Evolutionary conservation across 2,113 vertebrate genomes (phyloP), one percentile per base, ranked within the genome.

Genomic region (Anolis sagrei): DNA sequence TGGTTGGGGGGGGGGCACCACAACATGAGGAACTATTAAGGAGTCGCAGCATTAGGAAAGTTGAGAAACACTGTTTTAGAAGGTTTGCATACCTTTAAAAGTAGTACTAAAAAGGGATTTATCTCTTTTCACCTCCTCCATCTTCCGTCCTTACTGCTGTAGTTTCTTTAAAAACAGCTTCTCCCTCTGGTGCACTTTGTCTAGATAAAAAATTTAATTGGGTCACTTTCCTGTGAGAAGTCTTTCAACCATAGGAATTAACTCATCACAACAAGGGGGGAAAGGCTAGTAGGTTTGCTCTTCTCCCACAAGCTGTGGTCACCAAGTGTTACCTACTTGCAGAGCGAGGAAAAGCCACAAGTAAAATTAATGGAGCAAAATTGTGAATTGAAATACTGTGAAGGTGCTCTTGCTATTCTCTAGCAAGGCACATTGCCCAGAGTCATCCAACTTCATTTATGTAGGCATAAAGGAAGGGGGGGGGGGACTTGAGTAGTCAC

Each of bases 301-400:
- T 27, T 77, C 87, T 89, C 89, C 18, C 66, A 0, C 79, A 58
- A 91, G 6, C 25, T 39, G 18, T 32, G 13, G 61, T 84, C 66
- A 83, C 9, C n/a, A 90, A 68, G 14, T 48, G n/a, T 49, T 79
- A 51, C 3, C 70, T 88, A 81, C 87, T 84, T 89, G 1, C n/a
- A 84, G 89, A 86, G 89, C 62, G 92, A 95, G 94, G 78, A 87
- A 92, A 90, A n/a, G 44, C 0, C 79, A 83, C 0, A 70, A 64
- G 62, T 77, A 64, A 92, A 92, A 92, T 83, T 68, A 85, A 73
- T 27, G n/a, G 32, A 87, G 25, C 10, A 91, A 77, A 58, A 62
- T 49, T 86, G 88, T 2, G 48, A 77, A 58, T n/a, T 86, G 69
- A 77, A 88, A 76, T 34, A 48, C 7, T 68, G 32, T 58, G 21